Evolutionary conservation across 2,888 invertebrate genomes (phyloP).

Genomic region (Herminia tarsipennalis): DNA sequence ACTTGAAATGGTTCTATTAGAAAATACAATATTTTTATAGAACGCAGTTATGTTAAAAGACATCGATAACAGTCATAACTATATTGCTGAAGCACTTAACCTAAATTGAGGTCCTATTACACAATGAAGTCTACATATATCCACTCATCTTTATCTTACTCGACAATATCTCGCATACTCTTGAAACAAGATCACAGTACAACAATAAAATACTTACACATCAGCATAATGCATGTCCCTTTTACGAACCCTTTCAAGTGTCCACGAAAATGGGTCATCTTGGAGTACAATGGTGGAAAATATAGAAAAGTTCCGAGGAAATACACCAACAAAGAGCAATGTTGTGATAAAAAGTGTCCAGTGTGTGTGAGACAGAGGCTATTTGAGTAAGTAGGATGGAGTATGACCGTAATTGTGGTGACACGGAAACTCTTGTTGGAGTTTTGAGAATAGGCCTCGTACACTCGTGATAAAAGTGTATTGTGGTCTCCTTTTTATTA

Average conservation of each 20-base stretch:
- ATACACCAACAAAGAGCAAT: constrained; percentile 53
- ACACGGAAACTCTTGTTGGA: constrained; percentile 30
- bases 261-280: constrained; percentile 53
- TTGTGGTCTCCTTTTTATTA: constrained; percentile 15
- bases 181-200: no score
- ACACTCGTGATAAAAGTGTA: constrained; percentile 25
- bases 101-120: no score
- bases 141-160: not conserved
- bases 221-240: constrained; percentile 40
- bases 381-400: constrained; percentile 50
- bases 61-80: no score
- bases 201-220: constrained; percentile 30
- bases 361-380: constrained; percentile 45
- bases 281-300: constrained; percentile 52
- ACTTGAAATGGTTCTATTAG: no score
- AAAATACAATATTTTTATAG: no score
- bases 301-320: constrained; percentile 47
- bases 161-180: no score
- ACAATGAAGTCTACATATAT: not conserved
- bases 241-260: constrained; percentile 55
- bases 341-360: constrained; percentile 56
- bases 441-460: constrained; percentile 26
- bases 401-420: constrained; percentile 38
- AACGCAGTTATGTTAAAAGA: no score
- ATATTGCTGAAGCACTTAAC: no score